A percentile compares a stretch with the other conserved stretches of the same genome.
phyloP scores from a whole-genome alignment of 2,797 vertebrate genomes.

The Neosilurus hyrtlii region DNA sequence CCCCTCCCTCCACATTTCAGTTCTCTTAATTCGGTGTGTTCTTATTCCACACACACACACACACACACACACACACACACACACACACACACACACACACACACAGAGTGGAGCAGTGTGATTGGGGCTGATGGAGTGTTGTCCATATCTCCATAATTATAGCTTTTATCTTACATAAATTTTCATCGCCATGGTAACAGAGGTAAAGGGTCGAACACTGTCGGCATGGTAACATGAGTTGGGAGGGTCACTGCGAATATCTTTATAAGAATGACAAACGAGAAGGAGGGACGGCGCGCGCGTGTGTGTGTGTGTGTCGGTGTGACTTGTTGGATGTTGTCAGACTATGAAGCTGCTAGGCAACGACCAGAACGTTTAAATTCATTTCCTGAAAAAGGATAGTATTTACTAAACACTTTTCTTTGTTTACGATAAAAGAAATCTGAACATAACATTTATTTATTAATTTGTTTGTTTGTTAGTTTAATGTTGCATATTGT shows the following conservation, averaged over 20 bases:
- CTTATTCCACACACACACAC: no score
- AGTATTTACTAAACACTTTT: neutral
- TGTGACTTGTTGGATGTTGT: neutral
- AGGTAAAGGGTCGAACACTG: constrained; percentile 63
- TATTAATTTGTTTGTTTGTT: neutral
- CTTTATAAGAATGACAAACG: constrained; percentile 11
- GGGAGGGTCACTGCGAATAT: neutral
- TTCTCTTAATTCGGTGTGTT: neutral
- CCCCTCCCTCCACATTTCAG: neutral
- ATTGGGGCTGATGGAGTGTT: neutral
- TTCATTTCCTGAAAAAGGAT: neutral
- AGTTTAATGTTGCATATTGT: neutral
- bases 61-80: constrained; percentile 3
- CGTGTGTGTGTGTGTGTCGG: constrained; percentile 14
- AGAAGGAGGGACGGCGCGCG: neutral
- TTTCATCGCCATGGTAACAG: constrained; percentile 74
- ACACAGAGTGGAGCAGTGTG: constrained; percentile 59
- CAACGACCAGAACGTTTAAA: neutral
- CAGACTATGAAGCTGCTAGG: neutral
- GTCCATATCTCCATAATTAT: constrained; percentile 21
- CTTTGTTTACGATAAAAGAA: neutral
- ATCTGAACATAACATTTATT: neutral
- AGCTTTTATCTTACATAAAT: constrained; percentile 51
- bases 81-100: constrained; percentile 36
- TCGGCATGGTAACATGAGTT: constrained; percentile 18